These are phyloP conservation scores for Resseliella maxima DNA, from an alignment of 2,888 invertebrate genomes.

Conservation along the genomic window DNA sequence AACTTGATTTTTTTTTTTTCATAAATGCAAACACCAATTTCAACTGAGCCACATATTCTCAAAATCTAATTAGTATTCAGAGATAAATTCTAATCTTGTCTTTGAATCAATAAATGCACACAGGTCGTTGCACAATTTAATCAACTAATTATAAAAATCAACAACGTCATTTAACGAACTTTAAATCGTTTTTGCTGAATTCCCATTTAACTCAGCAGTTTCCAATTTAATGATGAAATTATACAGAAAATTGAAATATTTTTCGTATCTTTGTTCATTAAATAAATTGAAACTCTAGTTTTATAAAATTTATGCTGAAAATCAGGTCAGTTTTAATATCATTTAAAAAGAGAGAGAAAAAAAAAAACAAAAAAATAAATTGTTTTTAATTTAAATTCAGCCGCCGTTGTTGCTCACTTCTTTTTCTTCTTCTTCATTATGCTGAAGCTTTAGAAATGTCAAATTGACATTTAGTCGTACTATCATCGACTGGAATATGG, in stretches of 20 bases:
- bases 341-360: neutral
- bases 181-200: constrained; percentile 41
- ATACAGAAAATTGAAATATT: no score
- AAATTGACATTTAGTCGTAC: constrained; percentile 24
- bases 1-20: neutral
- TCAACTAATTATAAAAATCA: no score
- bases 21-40: neutral
- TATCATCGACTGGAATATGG: constrained; percentile 43
- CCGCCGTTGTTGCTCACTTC: no score
- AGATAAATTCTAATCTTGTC: neutral
- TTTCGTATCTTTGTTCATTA: no score
- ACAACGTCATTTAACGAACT: neutral
- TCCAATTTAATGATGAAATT: neutral
- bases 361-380: neutral
- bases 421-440: neutral
- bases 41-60: neutral
- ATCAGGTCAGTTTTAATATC: no score
- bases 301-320: no score
- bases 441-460: constrained; percentile 35
- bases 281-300: no score
- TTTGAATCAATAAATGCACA: neutral
- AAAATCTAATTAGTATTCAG: neutral
- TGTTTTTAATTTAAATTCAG: neutral
- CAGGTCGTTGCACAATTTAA: neutral
- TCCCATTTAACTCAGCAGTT: neutral